Evolutionary conservation across 1,140 invertebrate species (phyloP).

Genomic region (Neelides sp.): DNA sequence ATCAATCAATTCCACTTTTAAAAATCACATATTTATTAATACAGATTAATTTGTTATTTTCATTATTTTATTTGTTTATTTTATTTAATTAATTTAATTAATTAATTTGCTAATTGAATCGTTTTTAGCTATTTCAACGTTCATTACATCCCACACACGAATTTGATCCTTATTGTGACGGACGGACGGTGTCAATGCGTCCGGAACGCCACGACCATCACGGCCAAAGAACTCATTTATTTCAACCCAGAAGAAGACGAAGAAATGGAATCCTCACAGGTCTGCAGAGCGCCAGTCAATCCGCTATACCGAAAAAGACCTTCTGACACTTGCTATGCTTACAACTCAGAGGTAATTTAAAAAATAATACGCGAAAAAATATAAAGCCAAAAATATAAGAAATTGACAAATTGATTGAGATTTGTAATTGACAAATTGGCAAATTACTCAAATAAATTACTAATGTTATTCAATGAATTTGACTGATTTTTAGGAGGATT

Average conservation of each 20-base stretch:
- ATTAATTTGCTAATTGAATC: too few relatives aligned
- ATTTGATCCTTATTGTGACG: conserved; percentile 74
- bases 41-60: too few relatives aligned
- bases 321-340: conserved; percentile 8
- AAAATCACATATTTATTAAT: too few relatives aligned
- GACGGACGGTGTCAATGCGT: conserved; percentile 80
- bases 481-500: conserved; percentile 8
- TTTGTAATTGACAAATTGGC: too few relatives aligned
- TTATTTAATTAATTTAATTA: not conserved
- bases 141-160: conserved; percentile 80
- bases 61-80: not conserved
- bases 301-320: conserved; percentile 17
- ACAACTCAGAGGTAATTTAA: conserved; percentile 13
- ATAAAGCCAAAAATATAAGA: too few relatives aligned
- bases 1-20: too few relatives aligned
- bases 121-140: conserved; percentile 86
- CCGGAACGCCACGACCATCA: conserved; percentile 54
- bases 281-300: conserved; percentile 11
- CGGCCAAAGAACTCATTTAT: conserved; percentile 36
- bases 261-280: not conserved
- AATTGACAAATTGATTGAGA: too few relatives aligned
- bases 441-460: not conserved
- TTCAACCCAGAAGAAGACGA: conserved; percentile 60
- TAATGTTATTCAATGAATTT: not conserved
- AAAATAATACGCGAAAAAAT: not conserved